A percentile compares a stretch with the other conserved stretches of the same genome.
Conservation (phyloP, 1,140 invertebrate species). For the Drosophila malerkotliana region DNA sequence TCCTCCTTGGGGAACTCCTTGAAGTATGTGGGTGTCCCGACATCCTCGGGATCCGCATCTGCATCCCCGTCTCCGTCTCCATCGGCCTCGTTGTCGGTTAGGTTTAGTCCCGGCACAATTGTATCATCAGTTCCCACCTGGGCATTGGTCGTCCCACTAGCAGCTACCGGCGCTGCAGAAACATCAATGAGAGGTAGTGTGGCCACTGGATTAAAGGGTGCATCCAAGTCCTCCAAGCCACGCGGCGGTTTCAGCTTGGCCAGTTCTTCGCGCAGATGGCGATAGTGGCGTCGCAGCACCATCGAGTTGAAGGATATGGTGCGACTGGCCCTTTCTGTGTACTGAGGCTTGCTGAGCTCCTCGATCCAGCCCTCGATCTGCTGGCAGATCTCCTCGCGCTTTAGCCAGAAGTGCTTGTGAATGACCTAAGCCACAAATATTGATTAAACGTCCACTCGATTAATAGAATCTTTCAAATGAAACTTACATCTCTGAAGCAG, state of each 20-base stretch:
- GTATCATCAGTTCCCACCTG: constrained; percentile 64
- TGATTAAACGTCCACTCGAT: background rate
- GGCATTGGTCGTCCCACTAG: constrained; percentile 37
- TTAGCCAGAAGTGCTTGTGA: constrained; percentile 97
- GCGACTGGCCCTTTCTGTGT: constrained; percentile 88
- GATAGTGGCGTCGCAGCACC: constrained; percentile 91
- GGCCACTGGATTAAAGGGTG: constrained; percentile 86
- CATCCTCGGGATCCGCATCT: constrained; percentile 10
- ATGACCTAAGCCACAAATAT: constrained; percentile 88
- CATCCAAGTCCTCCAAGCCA: constrained; percentile 89
- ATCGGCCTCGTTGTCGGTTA: constrained; percentile 43
- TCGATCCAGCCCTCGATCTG: constrained; percentile 96
- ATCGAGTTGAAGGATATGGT: constrained; percentile 90
- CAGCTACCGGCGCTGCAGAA: constrained; percentile 41
- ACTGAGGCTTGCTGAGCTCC: constrained; percentile 91
- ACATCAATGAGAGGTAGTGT: constrained; percentile 74
- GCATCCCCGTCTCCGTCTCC: constrained; percentile 26
- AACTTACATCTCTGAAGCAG: constrained; percentile 94
- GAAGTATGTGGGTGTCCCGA: constrained; percentile 16
- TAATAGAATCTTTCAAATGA: background rate
- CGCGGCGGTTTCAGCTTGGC: constrained; percentile 90
- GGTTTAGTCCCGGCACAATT: constrained; percentile 49
- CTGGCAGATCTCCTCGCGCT: constrained; percentile 94
- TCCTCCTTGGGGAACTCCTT: constrained; percentile 54
- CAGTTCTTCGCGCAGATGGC: constrained; percentile 91